Conservation (phyloP, 2,113 vertebrate genomes). For the Nycticryphes semicollaris region DNA sequence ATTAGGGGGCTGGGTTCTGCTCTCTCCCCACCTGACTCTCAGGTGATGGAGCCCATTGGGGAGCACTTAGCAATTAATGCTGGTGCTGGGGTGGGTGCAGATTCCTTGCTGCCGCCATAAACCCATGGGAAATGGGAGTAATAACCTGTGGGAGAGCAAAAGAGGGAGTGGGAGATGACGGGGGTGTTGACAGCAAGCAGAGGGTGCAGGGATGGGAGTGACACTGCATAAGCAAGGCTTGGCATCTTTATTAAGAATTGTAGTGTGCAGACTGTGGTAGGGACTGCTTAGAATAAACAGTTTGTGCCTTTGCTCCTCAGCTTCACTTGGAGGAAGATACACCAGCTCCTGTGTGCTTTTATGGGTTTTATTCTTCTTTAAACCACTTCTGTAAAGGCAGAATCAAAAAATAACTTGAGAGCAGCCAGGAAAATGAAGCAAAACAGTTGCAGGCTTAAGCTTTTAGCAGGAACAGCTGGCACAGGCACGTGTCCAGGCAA, state of each 20-base stretch:
- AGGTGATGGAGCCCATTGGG: neutral
- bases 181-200: neutral
- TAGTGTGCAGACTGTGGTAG: neutral
- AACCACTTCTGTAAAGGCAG: neutral
- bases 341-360: neutral
- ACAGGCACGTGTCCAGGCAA: neutral
- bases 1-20: neutral
- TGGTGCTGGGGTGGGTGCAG: fast-evolving
- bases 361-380: neutral
- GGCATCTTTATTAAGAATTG: neutral
- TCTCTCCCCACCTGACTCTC: neutral
- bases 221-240: neutral
- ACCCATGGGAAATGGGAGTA: neutral
- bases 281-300: neutral
- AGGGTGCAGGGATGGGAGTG: neutral
- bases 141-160: neutral
- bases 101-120: neutral
- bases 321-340: neutral
- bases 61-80: neutral
- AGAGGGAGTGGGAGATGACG: neutral
- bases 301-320: neutral
- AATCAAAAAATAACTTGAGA: neutral
- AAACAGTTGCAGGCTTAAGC: neutral
- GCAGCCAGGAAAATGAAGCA: neutral
- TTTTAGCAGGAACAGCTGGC: neutral